Evolutionary conservation across 1,140 invertebrate species (phyloP), one percentile per base, ranked within the genome.

Genomic region (Marisa cornuarietis): DNA sequence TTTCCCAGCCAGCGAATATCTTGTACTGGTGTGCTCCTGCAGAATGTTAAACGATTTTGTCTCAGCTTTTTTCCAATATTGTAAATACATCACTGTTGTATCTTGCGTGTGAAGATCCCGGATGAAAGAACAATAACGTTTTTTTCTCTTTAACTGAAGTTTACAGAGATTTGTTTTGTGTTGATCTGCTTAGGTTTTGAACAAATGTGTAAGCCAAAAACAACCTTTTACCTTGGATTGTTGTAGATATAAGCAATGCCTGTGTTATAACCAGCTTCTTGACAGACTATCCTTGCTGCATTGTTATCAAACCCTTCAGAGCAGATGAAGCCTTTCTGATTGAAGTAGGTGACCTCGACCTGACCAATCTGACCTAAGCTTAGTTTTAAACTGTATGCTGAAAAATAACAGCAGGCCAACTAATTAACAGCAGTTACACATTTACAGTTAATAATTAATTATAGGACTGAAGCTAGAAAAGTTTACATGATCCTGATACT

Each of bases 221-320:
- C n/a, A n/a, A n/a, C n/a, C n/a, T n/a, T n/a, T 14, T 58, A 58
- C 54, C 54, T 58, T 11, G 54, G 54, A 58, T 58, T 58, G 51
- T 58, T 42, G n/a, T 16, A 75, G 65, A 69, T 81, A 71, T 86
- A 88, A 31, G 84, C 79, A 79, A 87, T 84, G 20, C 88, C 88
- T 26, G 63, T 66, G 24, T 72, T 51, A 61, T 65, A 90, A 31
- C 87, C 88, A 14, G 84, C 66, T 62, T 88, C 83, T 63, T 77
- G 83, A 81, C 90, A 90, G 8, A 85, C 82, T 5, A 89, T 88
- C 14, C 74, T 85, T 24, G 89, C 90, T 76, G 87, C 87, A 1
- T 79, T 79, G 24, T 84, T 79, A 68, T 87, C 85, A 71, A 85
- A 90, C 4, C 81, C 83, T 63, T 89, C 84, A 49, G 82, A 54